Evolutionary conservation across 2,797 vertebrate species (phyloP).

Genomic region (Acestrorhynchus altus): DNA sequence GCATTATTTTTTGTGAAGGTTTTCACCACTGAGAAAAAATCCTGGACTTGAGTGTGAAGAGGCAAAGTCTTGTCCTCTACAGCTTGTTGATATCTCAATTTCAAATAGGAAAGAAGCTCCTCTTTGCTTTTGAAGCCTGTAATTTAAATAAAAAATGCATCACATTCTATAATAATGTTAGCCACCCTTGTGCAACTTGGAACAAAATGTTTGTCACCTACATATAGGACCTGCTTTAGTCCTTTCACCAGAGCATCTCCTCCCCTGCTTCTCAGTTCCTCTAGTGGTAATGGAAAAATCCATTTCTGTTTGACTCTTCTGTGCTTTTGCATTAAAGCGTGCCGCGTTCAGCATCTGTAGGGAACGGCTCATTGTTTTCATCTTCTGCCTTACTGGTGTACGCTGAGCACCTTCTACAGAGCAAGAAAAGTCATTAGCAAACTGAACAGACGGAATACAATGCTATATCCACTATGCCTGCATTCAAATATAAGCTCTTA

Average conservation of each 20-base stretch:
- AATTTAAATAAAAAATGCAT: slow-evolving; percentile 1
- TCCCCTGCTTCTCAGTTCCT: slow-evolving; percentile 65
- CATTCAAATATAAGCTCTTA: too few relatives aligned
- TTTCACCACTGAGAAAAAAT: slow-evolving; percentile 80
- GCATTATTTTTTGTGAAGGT: slow-evolving; percentile 73
- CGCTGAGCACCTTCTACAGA: slow-evolving; percentile 85
- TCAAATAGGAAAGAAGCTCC: slow-evolving; percentile 84
- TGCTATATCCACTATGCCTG: neutral
- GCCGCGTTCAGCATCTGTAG: slow-evolving; percentile 96
- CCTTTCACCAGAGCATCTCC: slow-evolving; percentile 76
- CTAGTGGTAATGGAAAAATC: slow-evolving; percentile 72
- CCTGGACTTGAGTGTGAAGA: slow-evolving; percentile 73
- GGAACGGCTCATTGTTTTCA: slow-evolving; percentile 96
- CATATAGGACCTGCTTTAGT: slow-evolving; percentile 71
- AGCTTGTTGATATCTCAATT: slow-evolving; percentile 79
- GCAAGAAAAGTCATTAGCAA: slow-evolving; percentile 6
- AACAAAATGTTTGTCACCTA: slow-evolving; percentile 62
- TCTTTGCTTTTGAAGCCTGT: slow-evolving; percentile 87
- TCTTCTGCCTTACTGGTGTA: slow-evolving; percentile 95
- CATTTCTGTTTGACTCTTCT: slow-evolving; percentile 83
- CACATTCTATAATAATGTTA: neutral
- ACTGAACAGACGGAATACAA: neutral
- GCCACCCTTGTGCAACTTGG: neutral
- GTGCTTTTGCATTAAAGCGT: slow-evolving; percentile 91
- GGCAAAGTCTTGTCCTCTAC: slow-evolving; percentile 69